Evolutionary conservation across 1,140 invertebrate genomes (phyloP).

Genomic region (Panulirus ornatus): DNA sequence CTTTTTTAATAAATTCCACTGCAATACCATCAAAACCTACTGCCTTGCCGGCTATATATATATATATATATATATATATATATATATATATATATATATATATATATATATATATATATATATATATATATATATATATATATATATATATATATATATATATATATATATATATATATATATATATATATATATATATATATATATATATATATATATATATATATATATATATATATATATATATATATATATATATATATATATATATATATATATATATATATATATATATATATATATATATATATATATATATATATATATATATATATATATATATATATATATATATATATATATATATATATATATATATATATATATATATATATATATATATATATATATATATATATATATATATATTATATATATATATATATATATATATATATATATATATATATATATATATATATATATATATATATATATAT

Average conservation of each 20-base stretch:
- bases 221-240: conserved; percentile 14
- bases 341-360: no score
- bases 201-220: conserved; percentile 14
- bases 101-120: conserved; percentile 14
- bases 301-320: conserved; percentile 14
- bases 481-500: no score
- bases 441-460: conserved; percentile 14
- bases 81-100: conserved; percentile 14
- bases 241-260: conserved; percentile 14
- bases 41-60: no score
- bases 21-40: no score
- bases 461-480: conserved; percentile 14
- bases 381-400: no score
- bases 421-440: neutral
- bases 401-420: no score
- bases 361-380: no score
- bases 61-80: conserved; percentile 14
- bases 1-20: no score
- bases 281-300: conserved; percentile 14
- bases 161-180: conserved; percentile 14
- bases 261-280: conserved; percentile 14
- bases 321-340: no score
- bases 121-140: conserved; percentile 14
- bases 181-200: conserved; percentile 14
- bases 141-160: conserved; percentile 14